Evolutionary conservation across 2,797 vertebrate genomes (phyloP).

Genomic region (Acomys russatus): DNA sequence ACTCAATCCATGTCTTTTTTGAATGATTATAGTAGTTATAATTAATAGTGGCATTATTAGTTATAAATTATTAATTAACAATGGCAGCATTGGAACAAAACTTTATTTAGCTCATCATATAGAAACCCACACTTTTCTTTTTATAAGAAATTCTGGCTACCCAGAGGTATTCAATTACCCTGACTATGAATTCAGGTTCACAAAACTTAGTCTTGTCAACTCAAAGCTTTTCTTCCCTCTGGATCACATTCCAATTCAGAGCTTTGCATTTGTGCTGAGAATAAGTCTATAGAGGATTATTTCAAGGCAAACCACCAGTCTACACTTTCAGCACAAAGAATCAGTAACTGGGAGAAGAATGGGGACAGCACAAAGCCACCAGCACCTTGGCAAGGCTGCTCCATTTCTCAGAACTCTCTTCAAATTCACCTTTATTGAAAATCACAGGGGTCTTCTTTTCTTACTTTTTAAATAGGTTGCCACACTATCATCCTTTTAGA

Average conservation of each 20-base stretch:
- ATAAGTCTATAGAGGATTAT: not conserved
- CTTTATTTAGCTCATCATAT: not conserved
- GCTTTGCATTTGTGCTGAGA: not conserved
- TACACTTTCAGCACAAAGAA: not conserved
- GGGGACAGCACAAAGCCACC: not conserved
- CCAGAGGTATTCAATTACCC: not conserved
- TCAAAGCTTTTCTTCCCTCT: not conserved
- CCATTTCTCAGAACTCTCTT: not conserved
- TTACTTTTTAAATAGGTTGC: conserved; percentile 21
- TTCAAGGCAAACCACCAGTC: not conserved
- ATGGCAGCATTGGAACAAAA: not conserved
- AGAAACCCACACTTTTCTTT: not conserved
- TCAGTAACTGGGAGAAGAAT: not conserved
- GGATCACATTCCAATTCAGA: not conserved
- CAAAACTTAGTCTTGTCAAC: not conserved
- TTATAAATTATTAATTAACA: not conserved
- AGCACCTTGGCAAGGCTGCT: not conserved
- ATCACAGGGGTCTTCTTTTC: not conserved
- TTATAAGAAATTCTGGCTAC: not conserved
- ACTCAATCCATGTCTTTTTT: not conserved
- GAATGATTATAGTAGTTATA: not conserved
- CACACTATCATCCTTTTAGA: not conserved
- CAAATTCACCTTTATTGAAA: conserved; percentile 13
- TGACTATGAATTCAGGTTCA: not conserved
- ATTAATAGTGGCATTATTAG: not conserved